Conservation (phyloP, 2,888 invertebrate genomes). For the Dendrolimus houi region DNA sequence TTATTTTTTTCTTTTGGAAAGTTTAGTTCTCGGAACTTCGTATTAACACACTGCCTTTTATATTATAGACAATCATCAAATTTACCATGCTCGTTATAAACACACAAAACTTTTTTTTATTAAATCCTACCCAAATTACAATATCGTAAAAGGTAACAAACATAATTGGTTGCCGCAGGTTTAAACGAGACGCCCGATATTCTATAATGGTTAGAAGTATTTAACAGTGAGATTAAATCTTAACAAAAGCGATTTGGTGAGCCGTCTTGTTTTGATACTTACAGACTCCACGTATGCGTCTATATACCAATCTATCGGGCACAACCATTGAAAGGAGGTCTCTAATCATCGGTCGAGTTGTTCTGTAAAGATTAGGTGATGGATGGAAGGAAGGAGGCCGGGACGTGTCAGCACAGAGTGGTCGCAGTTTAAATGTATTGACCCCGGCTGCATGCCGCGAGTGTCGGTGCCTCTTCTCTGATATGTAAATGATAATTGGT, state of each 20-base stretch:
- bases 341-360: slow-evolving; percentile 23
- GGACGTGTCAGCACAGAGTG: slow-evolving; percentile 38
- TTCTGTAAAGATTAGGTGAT: slow-evolving; percentile 17
- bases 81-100: slow-evolving; percentile 2
- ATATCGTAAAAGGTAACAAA: slow-evolving; percentile 49
- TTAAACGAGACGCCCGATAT: slow-evolving; percentile 58
- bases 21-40: neutral
- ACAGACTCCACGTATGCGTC: slow-evolving; percentile 61
- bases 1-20: neutral
- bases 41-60: neutral
- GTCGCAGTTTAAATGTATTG: slow-evolving; percentile 64
- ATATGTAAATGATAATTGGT: slow-evolving; percentile 75
- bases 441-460: slow-evolving; percentile 66
- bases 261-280: slow-evolving; percentile 71
- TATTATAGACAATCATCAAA: neutral
- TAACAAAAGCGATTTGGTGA: slow-evolving; percentile 74
- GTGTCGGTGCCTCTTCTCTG: slow-evolving; percentile 68
- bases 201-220: slow-evolving; percentile 72
- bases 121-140: slow-evolving; percentile 35
- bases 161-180: slow-evolving; percentile 60
- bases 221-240: slow-evolving; percentile 74
- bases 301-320: slow-evolving; percentile 54
- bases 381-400: slow-evolving; percentile 26
- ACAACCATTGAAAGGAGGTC: slow-evolving; percentile 38
- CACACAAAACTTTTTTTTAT: slow-evolving; percentile 9